A percentile compares a stretch with the other conserved stretches of the same genome.
Evolutionary conservation across 1,140 invertebrate genomes (phyloP).

Genomic region (Cataglyphis hispanica): DNA sequence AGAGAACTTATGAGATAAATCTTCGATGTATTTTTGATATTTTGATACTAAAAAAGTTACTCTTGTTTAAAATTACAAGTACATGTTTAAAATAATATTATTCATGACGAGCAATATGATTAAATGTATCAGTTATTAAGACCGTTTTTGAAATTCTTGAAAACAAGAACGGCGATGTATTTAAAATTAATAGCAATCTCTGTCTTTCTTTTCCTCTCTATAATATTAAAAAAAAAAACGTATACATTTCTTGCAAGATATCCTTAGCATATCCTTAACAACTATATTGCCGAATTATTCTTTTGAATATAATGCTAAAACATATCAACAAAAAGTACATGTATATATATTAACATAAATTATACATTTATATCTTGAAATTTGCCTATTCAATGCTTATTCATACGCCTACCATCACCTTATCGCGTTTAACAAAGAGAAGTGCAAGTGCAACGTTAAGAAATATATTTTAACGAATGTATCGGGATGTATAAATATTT

Average conservation of each 20-base stretch:
- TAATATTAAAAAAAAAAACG: not conserved
- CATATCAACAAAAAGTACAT: not conserved
- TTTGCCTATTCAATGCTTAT: constrained; percentile 30
- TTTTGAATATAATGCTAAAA: constrained; percentile 30
- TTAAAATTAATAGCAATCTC: not conserved
- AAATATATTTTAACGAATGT: not conserved
- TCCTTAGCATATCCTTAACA: too few species aligned
- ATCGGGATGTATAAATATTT: constrained; percentile 15
- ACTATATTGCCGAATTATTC: constrained; percentile 7
- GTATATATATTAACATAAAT: not conserved
- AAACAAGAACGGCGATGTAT: too few species aligned
- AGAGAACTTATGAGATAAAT: not conserved
- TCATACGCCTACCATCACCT: constrained; percentile 3
- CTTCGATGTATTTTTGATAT: not conserved
- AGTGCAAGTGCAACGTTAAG: constrained; percentile 7
- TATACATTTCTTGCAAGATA: not conserved
- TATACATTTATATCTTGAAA: constrained; percentile 22
- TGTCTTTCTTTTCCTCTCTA: too few species aligned
- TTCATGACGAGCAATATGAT: not conserved
- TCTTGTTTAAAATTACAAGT: not conserved
- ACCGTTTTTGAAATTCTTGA: too few species aligned
- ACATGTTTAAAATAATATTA: constrained; percentile 26
- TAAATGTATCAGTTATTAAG: constrained; percentile 21
- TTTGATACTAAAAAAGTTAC: too few species aligned
- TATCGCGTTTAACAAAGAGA: constrained; percentile 21